Percentiles rank a stretch among this genome's conserved stretches.
Evolutionary conservation across 2,888 invertebrate genomes (phyloP).

Genomic region (Parthenolecanium corni): DNA sequence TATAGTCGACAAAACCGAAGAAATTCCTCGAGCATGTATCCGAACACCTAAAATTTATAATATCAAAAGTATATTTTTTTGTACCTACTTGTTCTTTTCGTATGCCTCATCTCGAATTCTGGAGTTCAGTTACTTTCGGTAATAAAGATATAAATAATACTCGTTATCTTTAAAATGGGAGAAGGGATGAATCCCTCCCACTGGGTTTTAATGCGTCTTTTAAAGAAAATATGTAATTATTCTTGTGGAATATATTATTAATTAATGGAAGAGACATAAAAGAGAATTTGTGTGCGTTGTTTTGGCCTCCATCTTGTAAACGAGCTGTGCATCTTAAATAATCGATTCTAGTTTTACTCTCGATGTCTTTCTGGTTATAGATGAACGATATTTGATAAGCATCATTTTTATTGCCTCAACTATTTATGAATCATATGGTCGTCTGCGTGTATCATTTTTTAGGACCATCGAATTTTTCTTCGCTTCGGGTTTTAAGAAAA

Average conservation of each 20-base stretch:
- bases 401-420: conserved; percentile 16
- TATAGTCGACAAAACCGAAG: neutral
- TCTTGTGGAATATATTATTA: conserved; percentile 26
- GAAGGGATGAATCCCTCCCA: conserved; percentile 27
- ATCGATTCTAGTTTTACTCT: conserved; percentile 17
- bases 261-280: conserved; percentile 27
- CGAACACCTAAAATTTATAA: conserved; percentile 9
- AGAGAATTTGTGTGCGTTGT: conserved; percentile 17
- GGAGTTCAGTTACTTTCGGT: conserved; percentile 21
- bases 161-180: conserved; percentile 19
- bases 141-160: conserved; percentile 27
- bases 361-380: conserved; percentile 15
- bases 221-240: conserved; percentile 25
- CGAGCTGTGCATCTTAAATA: conserved; percentile 20
- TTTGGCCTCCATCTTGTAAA: neutral
- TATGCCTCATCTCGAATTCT: neutral
- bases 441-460: neutral
- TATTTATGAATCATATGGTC: conserved; percentile 1
- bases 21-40: neutral
- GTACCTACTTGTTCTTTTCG: neutral
- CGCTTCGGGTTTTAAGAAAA: too few species aligned
- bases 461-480: neutral
- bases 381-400: conserved; percentile 27
- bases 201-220: conserved; percentile 27
- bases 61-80: too few species aligned